Percentiles rank a stretch among this genome's conserved stretches.
phyloP scores from a whole-genome alignment of 1,140 invertebrate species.

The silkworm (Bombyx mori) region DNA sequence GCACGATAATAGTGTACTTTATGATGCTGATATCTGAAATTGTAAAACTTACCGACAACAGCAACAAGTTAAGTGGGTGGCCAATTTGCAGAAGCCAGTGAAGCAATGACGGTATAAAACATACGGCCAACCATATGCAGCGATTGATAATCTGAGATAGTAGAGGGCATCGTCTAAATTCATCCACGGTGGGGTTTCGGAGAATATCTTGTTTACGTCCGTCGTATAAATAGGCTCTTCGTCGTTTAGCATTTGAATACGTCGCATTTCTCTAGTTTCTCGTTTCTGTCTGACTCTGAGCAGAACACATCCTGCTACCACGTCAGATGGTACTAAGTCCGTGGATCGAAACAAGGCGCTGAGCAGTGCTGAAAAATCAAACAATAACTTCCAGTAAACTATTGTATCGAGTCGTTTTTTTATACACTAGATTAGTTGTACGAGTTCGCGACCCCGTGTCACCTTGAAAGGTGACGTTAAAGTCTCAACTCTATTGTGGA shows the following conservation, averaged over 20 bases:
- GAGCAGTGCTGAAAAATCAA: constrained; percentile 73
- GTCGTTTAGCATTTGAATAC: constrained; percentile 78
- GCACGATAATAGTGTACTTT: too few relatives aligned
- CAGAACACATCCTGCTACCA: constrained; percentile 88
- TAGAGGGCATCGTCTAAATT: constrained; percentile 81
- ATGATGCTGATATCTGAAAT: background rate
- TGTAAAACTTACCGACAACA: constrained; percentile 77
- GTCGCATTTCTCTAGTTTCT: constrained; percentile 77
- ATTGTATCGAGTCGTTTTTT: too few relatives aligned
- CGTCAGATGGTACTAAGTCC: constrained; percentile 90
- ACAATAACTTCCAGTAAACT: too few relatives aligned
- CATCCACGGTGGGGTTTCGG: constrained; percentile 82
- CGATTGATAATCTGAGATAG: constrained; percentile 84
- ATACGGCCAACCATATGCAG: constrained; percentile 93
- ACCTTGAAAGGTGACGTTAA: too few relatives aligned
- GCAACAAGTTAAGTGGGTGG: constrained; percentile 80
- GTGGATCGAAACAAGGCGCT: constrained; percentile 85
- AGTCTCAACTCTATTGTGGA: too few relatives aligned
- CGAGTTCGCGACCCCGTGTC: too few relatives aligned
- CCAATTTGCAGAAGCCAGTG: constrained; percentile 81
- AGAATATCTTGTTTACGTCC: constrained; percentile 76
- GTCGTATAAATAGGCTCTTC: constrained; percentile 78
- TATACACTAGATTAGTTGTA: too few relatives aligned
- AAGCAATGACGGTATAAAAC: constrained; percentile 83
- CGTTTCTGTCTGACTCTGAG: constrained; percentile 81